phyloP scores from a whole-genome alignment of 1,140 invertebrate genomes.

The Eurosta solidaginis region DNA sequence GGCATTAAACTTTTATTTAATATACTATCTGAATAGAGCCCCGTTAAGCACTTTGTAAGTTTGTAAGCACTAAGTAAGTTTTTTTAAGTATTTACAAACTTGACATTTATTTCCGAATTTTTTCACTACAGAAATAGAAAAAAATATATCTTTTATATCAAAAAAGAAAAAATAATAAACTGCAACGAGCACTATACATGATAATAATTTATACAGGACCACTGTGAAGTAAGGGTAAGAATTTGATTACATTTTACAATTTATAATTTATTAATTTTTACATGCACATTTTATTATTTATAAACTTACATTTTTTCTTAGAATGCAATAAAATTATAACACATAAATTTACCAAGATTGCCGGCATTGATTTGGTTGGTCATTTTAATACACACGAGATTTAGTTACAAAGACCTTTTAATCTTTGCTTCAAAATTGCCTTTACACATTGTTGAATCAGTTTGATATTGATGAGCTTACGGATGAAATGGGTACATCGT shows the following conservation, averaged over 20 bases:
- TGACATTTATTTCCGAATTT: constrained; percentile 11
- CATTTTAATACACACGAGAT: not conserved
- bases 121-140: not conserved
- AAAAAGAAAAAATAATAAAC: not conserved
- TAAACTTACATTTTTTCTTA: no score
- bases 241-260: no score
- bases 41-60: no score
- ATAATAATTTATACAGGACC: not conserved
- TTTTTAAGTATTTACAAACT: no score
- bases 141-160: not conserved
- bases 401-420: not conserved
- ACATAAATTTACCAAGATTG: no score
- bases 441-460: not conserved
- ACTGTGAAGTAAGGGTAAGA: not conserved
- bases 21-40: no score
- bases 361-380: not conserved
- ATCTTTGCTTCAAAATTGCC: not conserved
- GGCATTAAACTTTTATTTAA: not conserved
- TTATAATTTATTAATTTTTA: no score
- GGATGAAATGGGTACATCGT: not conserved
- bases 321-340: no score
- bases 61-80: no score
- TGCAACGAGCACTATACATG: not conserved
- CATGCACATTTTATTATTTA: no score
- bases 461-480: constrained; percentile 22